Percentiles rank a stretch among this genome's conserved stretches.
These are phyloP conservation scores for Ceratitis capitata DNA, from an alignment of 1,140 invertebrate genomes.

Conservation along the genomic window DNA sequence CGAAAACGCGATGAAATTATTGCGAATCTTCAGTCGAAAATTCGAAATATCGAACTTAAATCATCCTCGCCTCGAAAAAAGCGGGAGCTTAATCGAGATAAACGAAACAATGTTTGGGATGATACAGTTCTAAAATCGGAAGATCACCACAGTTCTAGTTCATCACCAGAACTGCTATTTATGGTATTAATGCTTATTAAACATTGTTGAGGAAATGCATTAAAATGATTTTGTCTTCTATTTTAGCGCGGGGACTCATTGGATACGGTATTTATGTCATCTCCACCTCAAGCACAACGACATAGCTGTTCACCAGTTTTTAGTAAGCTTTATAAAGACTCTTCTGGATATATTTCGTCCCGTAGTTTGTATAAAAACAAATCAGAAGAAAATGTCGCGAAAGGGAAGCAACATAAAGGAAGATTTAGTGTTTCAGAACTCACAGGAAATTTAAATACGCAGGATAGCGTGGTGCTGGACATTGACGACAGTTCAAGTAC, in stretches of 20 bases:
- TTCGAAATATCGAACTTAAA: slow-evolving; percentile 54
- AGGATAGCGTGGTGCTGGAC: slow-evolving; percentile 62
- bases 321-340: not conserved
- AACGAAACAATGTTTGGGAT: not conserved
- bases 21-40: slow-evolving; percentile 72
- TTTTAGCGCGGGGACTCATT: not conserved
- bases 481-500: slow-evolving; percentile 63
- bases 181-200: slow-evolving; percentile 61
- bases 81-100: not conserved
- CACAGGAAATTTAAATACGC: slow-evolving; percentile 54
- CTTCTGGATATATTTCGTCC: not conserved
- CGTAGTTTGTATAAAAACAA: not conserved
- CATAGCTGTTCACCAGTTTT: not conserved
- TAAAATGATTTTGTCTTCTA: not conserved
- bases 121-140: slow-evolving; percentile 48
- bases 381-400: slow-evolving; percentile 9
- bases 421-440: slow-evolving; percentile 48
- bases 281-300: not conserved
- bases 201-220: not conserved
- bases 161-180: slow-evolving; percentile 66
- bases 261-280: not conserved
- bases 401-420: not conserved
- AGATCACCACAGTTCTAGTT: slow-evolving; percentile 64
- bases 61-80: slow-evolving; percentile 36
- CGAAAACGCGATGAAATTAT: slow-evolving; percentile 81